phyloP scores from a whole-genome alignment of 1,140 invertebrate species.

The Melitaea cinxia region DNA sequence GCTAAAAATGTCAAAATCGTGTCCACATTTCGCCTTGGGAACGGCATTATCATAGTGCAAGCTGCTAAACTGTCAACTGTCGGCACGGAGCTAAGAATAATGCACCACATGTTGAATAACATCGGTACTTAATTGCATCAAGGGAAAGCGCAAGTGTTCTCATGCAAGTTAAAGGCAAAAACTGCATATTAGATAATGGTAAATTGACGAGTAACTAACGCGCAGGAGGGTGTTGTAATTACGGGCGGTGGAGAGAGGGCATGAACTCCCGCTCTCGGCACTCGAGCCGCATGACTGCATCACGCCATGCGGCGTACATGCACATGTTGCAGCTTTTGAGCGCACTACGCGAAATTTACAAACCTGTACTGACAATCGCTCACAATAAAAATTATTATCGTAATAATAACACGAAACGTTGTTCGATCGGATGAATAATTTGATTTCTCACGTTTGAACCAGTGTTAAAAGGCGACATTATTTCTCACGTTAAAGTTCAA shows the following conservation, averaged over 20 bases:
- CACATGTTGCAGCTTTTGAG: constrained; percentile 40
- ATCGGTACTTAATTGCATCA: constrained; percentile 60
- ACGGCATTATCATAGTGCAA: constrained; percentile 37
- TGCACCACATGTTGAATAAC: constrained; percentile 69
- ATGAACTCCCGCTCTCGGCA: constrained; percentile 40
- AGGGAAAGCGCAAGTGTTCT: constrained; percentile 74
- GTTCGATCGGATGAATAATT: constrained; percentile 5
- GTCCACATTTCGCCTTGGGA: constrained; percentile 56
- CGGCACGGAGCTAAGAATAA: constrained; percentile 63
- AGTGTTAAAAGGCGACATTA: constrained; percentile 4
- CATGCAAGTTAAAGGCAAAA: constrained; percentile 56
- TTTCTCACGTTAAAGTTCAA: constrained; percentile 31
- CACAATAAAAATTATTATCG: constrained; percentile 24
- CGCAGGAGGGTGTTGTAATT: constrained; percentile 40
- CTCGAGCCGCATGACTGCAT: constrained; percentile 37
- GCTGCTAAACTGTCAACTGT: constrained; percentile 52
- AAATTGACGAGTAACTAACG: constrained; percentile 46
- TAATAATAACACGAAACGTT: constrained; percentile 10
- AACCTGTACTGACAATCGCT: constrained; percentile 29
- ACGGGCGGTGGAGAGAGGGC: constrained; percentile 39
- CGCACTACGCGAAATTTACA: constrained; percentile 23
- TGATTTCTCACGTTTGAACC: constrained; percentile 7
- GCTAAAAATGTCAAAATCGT: constrained; percentile 78
- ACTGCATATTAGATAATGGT: constrained; percentile 61
- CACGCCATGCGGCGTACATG: constrained; percentile 35